These are phyloP conservation scores for Drosophila chauvacae DNA, from an alignment of 1,140 invertebrate genomes.

Conservation along the genomic window DNA sequence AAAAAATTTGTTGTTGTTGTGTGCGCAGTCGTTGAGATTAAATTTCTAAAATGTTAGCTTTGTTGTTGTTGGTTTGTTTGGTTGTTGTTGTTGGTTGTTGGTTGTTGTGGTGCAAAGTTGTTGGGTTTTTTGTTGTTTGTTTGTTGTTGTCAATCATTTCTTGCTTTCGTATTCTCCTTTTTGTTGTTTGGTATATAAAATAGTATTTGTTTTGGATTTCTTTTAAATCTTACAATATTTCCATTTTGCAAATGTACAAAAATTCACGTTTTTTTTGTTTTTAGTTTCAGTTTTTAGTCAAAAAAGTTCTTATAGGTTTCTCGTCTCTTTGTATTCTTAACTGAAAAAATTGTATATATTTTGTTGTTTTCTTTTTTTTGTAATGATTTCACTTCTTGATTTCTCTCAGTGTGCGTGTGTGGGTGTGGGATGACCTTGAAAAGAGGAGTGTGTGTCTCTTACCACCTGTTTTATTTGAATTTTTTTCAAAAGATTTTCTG, in stretches of 20 bases:
- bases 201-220: constrained; percentile 31
- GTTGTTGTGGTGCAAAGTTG: constrained; percentile 43
- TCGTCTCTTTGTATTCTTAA: constrained; percentile 2
- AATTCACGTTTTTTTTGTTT: constrained; percentile 26
- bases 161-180: constrained; percentile 18
- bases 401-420: constrained; percentile 6
- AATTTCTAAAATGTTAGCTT: constrained; percentile 49
- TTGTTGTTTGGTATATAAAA: constrained; percentile 53
- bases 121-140: constrained; percentile 20
- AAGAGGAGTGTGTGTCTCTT: constrained; percentile 4
- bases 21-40: constrained; percentile 80
- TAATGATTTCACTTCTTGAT: constrained; percentile 11
- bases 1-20: constrained; percentile 78
- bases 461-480: neutral
- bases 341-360: constrained; percentile 13
- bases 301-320: constrained; percentile 13
- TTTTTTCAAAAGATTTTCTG: neutral
- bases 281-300: constrained; percentile 20
- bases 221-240: constrained; percentile 40
- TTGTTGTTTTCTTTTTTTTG: neutral
- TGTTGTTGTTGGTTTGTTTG: constrained; percentile 50
- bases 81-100: constrained; percentile 31
- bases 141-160: constrained; percentile 25
- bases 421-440: constrained; percentile 7
- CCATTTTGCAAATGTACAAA: constrained; percentile 55